These are phyloP conservation scores for Rhagonycha fulva DNA, from an alignment of 2,888 invertebrate genomes.

Conservation along the genomic window DNA sequence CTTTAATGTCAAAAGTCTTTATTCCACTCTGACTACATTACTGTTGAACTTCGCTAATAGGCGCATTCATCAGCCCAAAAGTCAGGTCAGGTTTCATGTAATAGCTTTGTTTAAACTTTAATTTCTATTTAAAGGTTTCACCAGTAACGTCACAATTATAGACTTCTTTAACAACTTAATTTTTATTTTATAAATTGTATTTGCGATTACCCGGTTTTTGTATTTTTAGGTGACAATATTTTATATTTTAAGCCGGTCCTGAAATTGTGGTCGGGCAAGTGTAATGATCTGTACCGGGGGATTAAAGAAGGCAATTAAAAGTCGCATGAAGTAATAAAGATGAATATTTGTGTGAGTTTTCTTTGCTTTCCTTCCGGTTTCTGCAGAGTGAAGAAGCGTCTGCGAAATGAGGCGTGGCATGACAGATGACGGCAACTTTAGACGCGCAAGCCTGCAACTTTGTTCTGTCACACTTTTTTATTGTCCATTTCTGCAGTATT, in stretches of 20 bases:
- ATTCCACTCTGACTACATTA: conserved; percentile 40
- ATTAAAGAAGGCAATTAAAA: conserved; percentile 50
- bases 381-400: conserved; percentile 45
- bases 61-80: conserved; percentile 38
- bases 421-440: conserved; percentile 49
- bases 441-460: conserved; percentile 43
- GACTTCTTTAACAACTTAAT: background rate
- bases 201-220: background rate
- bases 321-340: conserved; percentile 49
- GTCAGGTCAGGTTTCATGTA: conserved; percentile 14
- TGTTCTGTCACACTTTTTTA: conserved; percentile 48
- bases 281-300: conserved; percentile 46
- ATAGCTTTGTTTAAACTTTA: conserved; percentile 3
- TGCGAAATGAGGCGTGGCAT: conserved; percentile 50
- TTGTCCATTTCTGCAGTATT: conserved; percentile 42
- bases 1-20: conserved; percentile 38
- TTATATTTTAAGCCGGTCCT: conserved; percentile 14
- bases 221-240: background rate
- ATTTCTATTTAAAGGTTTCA: background rate
- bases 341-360: conserved; percentile 46
- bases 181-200: background rate
- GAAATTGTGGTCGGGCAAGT: conserved; percentile 29
- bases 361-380: conserved; percentile 40
- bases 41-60: conserved; percentile 45
- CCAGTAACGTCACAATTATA: background rate